phyloP scores from a whole-genome alignment of 2,888 invertebrate genomes.

The Caenorhabditis angaria region DNA sequence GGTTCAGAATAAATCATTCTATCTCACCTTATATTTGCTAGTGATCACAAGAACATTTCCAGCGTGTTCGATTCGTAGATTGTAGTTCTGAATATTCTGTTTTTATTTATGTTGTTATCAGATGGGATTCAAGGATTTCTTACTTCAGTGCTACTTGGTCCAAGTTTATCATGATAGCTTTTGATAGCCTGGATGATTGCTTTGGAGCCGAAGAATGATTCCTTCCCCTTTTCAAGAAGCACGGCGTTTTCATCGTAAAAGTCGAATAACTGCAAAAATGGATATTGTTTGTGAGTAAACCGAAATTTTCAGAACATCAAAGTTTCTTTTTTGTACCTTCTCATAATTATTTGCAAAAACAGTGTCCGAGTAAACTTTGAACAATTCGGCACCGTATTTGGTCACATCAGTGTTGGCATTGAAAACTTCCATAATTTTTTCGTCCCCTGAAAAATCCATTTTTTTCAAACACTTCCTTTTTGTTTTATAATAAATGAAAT shows the following conservation, averaged over 20 bases:
- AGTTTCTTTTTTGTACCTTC: constrained; percentile 2
- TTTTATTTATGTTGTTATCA: constrained; percentile 11
- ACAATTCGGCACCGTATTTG: constrained; percentile 23
- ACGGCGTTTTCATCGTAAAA: constrained; percentile 42
- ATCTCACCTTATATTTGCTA: constrained; percentile 40
- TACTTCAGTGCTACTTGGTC: constrained; percentile 35
- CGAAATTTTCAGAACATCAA: background rate
- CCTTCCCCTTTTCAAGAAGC: constrained; percentile 36
- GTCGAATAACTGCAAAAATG: constrained; percentile 19
- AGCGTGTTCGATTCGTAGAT: constrained; percentile 33
- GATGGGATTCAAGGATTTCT: background rate
- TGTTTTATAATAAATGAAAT: background rate
- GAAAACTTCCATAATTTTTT: background rate
- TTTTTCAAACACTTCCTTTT: background rate
- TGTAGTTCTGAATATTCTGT: constrained; percentile 31
- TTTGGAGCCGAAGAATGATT: constrained; percentile 23
- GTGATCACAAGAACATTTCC: constrained; percentile 26
- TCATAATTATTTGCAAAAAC: constrained; percentile 41
- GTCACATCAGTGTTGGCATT: constrained; percentile 14
- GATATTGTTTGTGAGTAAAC: no score
- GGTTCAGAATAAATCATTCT: background rate
- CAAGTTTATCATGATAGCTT: constrained; percentile 32
- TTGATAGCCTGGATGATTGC: constrained; percentile 37
- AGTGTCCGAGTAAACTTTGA: constrained; percentile 33
- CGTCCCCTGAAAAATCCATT: background rate